phyloP scores from a whole-genome alignment of 2,113 vertebrate species.

The Phrynosoma blainvillii region DNA sequence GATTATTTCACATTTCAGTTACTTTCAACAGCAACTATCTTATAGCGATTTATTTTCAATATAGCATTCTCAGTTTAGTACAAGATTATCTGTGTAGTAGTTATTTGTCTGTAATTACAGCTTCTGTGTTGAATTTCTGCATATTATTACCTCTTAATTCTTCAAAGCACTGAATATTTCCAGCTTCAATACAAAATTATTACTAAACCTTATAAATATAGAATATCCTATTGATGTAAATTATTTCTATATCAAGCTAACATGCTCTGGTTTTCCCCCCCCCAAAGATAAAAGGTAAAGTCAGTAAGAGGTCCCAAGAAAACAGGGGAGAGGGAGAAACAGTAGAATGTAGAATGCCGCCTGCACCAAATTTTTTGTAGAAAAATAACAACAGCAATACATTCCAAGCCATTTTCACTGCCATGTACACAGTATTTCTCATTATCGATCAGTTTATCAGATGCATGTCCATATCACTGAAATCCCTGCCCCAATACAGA shows the following conservation, averaged over 20 bases:
- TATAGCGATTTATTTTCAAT: constrained; percentile 53
- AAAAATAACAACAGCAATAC: not conserved
- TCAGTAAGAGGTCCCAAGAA: constrained; percentile 8
- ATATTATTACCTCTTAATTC: constrained; percentile 17
- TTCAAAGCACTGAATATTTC: constrained; percentile 36
- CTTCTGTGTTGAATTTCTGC: not conserved
- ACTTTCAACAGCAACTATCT: not conserved
- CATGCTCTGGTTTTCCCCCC: constrained; percentile 1
- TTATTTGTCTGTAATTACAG: constrained; percentile 54
- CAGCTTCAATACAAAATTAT: constrained; percentile 5
- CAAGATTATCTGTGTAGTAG: not conserved
- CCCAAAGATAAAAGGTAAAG: constrained; percentile 14
- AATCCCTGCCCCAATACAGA: not conserved
- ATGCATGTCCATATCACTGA: not conserved
- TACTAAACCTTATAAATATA: not conserved
- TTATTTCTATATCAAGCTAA: not conserved
- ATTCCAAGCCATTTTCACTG: not conserved
- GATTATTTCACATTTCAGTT: not conserved
- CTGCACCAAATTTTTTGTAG: not conserved
- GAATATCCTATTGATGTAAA: not conserved
- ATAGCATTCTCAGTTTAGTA: constrained; percentile 30
- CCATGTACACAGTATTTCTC: not conserved
- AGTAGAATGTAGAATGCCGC: not conserved
- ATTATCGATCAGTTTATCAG: not conserved
- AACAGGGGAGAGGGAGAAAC: not conserved